Percentiles rank a stretch among this genome's conserved stretches.
phyloP scores from a whole-genome alignment of 2,797 vertebrate genomes.

The Tapirus indicus region DNA sequence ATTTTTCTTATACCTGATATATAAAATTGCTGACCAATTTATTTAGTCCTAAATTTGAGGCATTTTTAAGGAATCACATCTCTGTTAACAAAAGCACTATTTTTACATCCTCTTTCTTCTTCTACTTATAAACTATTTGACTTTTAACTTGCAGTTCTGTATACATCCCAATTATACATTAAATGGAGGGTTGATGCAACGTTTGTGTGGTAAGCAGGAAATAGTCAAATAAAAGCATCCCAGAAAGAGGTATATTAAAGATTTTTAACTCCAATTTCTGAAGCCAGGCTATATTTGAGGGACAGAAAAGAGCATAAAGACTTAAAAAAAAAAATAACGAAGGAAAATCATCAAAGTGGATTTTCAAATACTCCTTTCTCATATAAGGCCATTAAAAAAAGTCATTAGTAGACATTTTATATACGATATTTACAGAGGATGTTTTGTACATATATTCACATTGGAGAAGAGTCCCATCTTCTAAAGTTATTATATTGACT shows the following conservation, averaged over 20 bases:
- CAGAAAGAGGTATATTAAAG: not conserved
- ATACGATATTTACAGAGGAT: not conserved
- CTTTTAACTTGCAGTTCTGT: not conserved
- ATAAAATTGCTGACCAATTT: not conserved
- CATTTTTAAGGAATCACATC: not conserved
- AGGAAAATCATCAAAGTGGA: not conserved
- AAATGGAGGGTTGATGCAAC: not conserved
- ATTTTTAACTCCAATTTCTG: not conserved
- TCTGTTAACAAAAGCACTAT: conserved; percentile 23
- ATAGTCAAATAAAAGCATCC: not conserved
- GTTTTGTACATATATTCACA: not conserved
- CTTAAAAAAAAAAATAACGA: not conserved
- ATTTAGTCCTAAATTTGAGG: not conserved
- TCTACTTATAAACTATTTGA: not conserved
- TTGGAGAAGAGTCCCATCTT: not conserved
- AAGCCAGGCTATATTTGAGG: not conserved
- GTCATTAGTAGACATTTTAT: not conserved
- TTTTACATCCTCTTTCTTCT: not conserved
- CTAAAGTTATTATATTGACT: not conserved
- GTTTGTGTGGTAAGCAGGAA: not conserved
- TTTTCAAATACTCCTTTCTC: not conserved
- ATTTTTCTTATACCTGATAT: not conserved
- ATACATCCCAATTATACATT: not conserved
- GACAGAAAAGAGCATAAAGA: not conserved
- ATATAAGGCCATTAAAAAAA: not conserved